These are phyloP conservation scores for Andrena camellia DNA, from an alignment of 2,888 invertebrate genomes.

Conservation along the genomic window DNA sequence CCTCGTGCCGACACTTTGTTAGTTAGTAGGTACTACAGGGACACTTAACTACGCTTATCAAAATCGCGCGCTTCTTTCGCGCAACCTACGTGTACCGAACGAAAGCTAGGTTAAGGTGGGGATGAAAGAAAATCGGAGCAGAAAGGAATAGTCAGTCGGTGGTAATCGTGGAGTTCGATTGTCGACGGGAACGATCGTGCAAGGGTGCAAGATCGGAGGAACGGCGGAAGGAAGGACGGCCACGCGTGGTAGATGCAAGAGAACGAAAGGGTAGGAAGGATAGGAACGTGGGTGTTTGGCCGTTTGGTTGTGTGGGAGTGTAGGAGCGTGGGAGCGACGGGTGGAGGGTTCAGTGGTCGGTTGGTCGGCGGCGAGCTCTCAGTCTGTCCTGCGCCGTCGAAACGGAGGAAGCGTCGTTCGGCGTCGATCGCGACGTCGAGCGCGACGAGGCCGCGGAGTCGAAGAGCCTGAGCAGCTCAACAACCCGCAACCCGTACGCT, in stretches of 20 bases:
- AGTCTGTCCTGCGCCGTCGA: slow-evolving; percentile 73
- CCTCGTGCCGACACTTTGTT: too few species aligned
- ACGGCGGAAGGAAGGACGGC: slow-evolving; percentile 6
- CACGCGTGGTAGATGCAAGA: slow-evolving; percentile 16
- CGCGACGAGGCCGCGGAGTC: slow-evolving; percentile 70
- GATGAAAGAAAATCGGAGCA: neutral
- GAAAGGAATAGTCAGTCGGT: neutral
- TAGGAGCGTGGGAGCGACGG: slow-evolving; percentile 25
- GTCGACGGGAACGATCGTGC: neutral
- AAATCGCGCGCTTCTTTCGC: neutral
- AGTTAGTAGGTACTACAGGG: too few species aligned
- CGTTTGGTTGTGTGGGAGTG: slow-evolving; percentile 7
- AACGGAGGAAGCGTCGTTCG: slow-evolving; percentile 73
- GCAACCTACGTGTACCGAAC: neutral
- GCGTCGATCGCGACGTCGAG: slow-evolving; percentile 71
- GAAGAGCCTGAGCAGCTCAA: slow-evolving; percentile 39
- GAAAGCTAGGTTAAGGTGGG: neutral
- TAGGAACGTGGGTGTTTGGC: slow-evolving; percentile 11
- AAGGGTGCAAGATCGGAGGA: neutral
- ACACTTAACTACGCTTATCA: too few species aligned
- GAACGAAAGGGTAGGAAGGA: slow-evolving; percentile 15
- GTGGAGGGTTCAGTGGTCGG: slow-evolving; percentile 32
- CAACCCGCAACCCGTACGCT: slow-evolving; percentile 12
- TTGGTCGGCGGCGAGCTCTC: slow-evolving; percentile 48
- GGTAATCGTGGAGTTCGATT: slow-evolving; percentile 13